Percentiles rank a stretch among this genome's conserved stretches.
Evolutionary conservation across 2,113 vertebrate species (phyloP).

Genomic region (Sturnira hondurensis): DNA sequence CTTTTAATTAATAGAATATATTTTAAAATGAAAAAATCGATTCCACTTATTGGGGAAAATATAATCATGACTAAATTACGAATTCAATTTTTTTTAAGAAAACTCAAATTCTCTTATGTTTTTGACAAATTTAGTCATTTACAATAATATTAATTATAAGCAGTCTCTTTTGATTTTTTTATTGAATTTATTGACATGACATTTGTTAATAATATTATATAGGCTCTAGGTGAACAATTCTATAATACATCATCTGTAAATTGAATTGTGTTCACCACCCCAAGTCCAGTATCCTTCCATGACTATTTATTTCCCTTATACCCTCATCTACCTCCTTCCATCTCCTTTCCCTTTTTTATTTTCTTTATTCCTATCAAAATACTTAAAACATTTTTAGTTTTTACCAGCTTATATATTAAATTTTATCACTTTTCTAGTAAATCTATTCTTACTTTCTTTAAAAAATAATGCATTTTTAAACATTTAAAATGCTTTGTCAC

Average conservation of each 20-base stretch:
- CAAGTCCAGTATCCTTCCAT: too few species aligned
- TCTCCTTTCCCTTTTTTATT: background rate
- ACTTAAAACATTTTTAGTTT: background rate
- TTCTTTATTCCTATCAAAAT: background rate
- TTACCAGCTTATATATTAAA: background rate
- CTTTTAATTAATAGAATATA: too few species aligned
- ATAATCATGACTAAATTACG: background rate
- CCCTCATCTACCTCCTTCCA: too few species aligned
- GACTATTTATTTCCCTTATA: too few species aligned
- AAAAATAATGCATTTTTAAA: background rate
- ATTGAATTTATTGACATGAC: too few species aligned
- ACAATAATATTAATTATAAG: background rate
- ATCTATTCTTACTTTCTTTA: background rate
- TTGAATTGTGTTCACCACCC: too few species aligned
- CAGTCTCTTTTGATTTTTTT: background rate
- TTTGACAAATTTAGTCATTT: background rate
- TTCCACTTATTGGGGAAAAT: background rate
- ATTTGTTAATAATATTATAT: too few species aligned
- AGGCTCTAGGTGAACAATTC: too few species aligned
- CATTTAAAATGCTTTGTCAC: background rate
- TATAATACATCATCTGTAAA: too few species aligned
- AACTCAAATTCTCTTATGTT: background rate
- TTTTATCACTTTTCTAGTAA: background rate
- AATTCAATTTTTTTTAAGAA: background rate
- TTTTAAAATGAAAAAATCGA: too few species aligned